Evolutionary conservation across 2,888 invertebrate species (phyloP).

Genomic region (Chesias legatella): DNA sequence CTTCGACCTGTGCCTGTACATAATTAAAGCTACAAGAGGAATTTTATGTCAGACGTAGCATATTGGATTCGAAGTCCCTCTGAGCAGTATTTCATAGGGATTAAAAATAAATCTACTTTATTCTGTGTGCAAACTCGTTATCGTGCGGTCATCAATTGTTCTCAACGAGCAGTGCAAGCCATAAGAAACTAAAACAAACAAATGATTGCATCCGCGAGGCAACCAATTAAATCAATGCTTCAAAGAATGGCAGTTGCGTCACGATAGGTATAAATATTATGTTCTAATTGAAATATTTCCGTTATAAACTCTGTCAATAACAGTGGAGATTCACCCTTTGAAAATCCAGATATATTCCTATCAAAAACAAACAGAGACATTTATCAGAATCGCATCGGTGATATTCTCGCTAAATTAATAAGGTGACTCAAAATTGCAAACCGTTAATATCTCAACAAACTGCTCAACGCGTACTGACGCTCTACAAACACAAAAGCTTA

Average conservation of each 20-base stretch:
- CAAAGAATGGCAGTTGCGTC: conserved; percentile 15
- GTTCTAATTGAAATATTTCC: conserved; percentile 5
- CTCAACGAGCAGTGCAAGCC: conserved; percentile 12
- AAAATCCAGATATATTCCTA: not conserved
- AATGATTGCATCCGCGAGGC: conserved; percentile 22
- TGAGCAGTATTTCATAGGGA: conserved; percentile 3
- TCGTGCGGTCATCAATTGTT: conserved; percentile 11
- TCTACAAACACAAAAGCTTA: no score
- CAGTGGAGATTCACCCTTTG: conserved; percentile 5
- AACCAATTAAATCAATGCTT: conserved; percentile 18
- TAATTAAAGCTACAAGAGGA: not conserved
- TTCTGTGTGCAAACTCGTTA: not conserved
- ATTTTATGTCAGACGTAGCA: not conserved
- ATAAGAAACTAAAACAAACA: conserved; percentile 19
- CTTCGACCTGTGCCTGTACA: not conserved
- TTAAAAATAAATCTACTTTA: conserved; percentile 2
- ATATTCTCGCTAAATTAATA: no score
- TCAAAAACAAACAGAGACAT: not conserved
- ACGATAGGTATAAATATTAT: conserved; percentile 5
- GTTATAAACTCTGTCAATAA: conserved; percentile 8
- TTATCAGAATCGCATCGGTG: not conserved
- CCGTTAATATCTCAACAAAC: no score
- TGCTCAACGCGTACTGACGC: no score
- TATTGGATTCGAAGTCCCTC: not conserved
- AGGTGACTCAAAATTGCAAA: no score